Evolutionary conservation across 2,888 invertebrate species (phyloP).

Genomic region (Heliconius sara): DNA sequence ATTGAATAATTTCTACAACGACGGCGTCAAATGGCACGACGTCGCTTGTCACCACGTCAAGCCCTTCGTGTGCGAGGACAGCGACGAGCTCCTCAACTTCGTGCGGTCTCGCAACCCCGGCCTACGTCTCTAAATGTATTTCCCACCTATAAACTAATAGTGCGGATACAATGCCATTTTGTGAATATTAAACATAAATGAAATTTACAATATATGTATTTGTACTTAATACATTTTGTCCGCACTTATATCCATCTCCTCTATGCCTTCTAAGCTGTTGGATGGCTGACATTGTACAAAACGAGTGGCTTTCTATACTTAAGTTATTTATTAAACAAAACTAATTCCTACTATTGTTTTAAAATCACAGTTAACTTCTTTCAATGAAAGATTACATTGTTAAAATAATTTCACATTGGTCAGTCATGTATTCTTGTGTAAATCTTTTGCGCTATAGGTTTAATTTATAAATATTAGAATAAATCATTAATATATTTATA

Average conservation of each 20-base stretch:
- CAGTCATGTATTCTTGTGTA: slow-evolving; percentile 68
- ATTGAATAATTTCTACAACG: slow-evolving; percentile 95
- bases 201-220: not conserved
- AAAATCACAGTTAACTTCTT: slow-evolving; percentile 22
- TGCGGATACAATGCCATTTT: slow-evolving; percentile 12
- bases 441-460: slow-evolving; percentile 77
- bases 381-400: slow-evolving; percentile 22
- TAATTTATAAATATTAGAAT: slow-evolving; percentile 73
- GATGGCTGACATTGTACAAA: slow-evolving; percentile 80
- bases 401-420: slow-evolving; percentile 45
- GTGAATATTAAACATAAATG: not conserved
- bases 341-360: slow-evolving; percentile 36
- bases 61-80: slow-evolving; percentile 95
- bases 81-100: slow-evolving; percentile 94
- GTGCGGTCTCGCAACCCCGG: slow-evolving; percentile 94
- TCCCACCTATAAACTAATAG: not conserved
- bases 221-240: not conserved
- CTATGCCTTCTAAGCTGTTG: slow-evolving; percentile 63
- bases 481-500: slow-evolving; percentile 57
- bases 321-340: slow-evolving; percentile 75
- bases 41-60: slow-evolving; percentile 94
- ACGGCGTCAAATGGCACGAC: slow-evolving; percentile 94
- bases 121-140: slow-evolving; percentile 86
- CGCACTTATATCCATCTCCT: slow-evolving; percentile 30
- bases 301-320: slow-evolving; percentile 73